phyloP scores from a whole-genome alignment of 2,888 invertebrate genomes.

The Rhorus exstirpatorius region DNA sequence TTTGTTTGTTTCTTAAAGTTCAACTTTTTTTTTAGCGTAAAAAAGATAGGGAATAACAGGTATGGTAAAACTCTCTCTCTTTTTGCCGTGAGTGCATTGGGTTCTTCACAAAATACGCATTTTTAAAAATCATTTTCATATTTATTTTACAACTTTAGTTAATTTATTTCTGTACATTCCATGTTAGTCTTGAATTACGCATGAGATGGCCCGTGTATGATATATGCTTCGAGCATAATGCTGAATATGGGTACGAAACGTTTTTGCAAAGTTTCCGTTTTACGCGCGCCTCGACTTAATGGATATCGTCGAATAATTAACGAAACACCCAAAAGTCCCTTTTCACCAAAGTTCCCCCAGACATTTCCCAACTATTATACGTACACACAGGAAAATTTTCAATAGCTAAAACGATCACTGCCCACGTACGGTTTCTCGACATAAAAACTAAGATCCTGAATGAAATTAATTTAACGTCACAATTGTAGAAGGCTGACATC shows the following conservation, averaged over 20 bases:
- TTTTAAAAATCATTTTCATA: too few species aligned
- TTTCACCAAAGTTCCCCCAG: slow-evolving; percentile 1
- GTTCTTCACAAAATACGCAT: too few species aligned
- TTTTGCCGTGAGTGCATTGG: too few species aligned
- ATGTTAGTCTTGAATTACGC: neutral
- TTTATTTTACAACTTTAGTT: too few species aligned
- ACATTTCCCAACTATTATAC: neutral
- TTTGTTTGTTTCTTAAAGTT: too few species aligned
- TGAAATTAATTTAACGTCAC: slow-evolving; percentile 44
- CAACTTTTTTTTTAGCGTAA: too few species aligned
- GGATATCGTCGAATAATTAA: slow-evolving; percentile 28
- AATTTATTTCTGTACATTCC: too few species aligned
- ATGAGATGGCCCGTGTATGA: neutral
- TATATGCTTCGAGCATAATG: neutral
- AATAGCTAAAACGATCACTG: neutral
- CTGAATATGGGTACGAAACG: slow-evolving; percentile 4
- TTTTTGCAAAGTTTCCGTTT: slow-evolving; percentile 9
- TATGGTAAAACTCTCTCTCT: too few species aligned
- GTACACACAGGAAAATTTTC: neutral
- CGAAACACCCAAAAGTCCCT: neutral
- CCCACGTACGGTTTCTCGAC: neutral
- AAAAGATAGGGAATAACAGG: too few species aligned
- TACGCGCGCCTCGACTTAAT: neutral
- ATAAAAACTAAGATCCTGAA: slow-evolving; percentile 20
- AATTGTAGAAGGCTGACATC: slow-evolving; percentile 16